Conservation (phyloP, 2,888 invertebrate genomes). For the Acronicta alni region DNA sequence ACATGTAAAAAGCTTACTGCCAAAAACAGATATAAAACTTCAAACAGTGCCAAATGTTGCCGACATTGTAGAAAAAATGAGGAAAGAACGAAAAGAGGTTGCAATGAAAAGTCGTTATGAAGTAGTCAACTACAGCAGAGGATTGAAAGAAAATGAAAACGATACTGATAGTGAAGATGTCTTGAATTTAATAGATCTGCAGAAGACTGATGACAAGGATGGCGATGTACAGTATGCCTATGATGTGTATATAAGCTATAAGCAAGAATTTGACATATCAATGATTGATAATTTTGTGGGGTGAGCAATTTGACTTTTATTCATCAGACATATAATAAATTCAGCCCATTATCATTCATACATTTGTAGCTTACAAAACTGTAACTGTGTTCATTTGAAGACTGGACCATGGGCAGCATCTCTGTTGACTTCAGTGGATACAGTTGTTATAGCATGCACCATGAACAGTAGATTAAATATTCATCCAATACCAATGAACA, state of each 20-base stretch:
- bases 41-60: conserved; percentile 71
- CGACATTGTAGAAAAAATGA: conserved; percentile 79
- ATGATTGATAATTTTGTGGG: conserved; percentile 82
- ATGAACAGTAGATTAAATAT: too few relatives aligned
- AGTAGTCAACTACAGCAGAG: conserved; percentile 80
- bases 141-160: conserved; percentile 64
- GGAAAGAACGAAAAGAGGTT: conserved; percentile 77
- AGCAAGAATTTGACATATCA: conserved; percentile 79
- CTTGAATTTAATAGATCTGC: conserved; percentile 78
- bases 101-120: conserved; percentile 77
- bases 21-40: conserved; percentile 70
- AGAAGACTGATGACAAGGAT: conserved; percentile 66
- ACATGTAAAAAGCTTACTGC: conserved; percentile 73
- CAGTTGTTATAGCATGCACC: too few relatives aligned
- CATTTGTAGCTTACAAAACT: too few relatives aligned
- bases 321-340: too few relatives aligned
- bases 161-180: conserved; percentile 55
- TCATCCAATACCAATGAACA: too few relatives aligned
- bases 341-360: too few relatives aligned
- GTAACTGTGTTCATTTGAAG: too few relatives aligned
- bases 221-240: conserved; percentile 76
- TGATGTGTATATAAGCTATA: conserved; percentile 80
- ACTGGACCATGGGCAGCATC: too few relatives aligned
- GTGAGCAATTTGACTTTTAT: conserved; percentile 59
- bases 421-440: too few relatives aligned